A percentile compares a stretch with the other conserved stretches of the same genome.
These are phyloP conservation scores for Microctonus brassicae DNA, from an alignment of 2,888 invertebrate species.

Conservation along the genomic window DNA sequence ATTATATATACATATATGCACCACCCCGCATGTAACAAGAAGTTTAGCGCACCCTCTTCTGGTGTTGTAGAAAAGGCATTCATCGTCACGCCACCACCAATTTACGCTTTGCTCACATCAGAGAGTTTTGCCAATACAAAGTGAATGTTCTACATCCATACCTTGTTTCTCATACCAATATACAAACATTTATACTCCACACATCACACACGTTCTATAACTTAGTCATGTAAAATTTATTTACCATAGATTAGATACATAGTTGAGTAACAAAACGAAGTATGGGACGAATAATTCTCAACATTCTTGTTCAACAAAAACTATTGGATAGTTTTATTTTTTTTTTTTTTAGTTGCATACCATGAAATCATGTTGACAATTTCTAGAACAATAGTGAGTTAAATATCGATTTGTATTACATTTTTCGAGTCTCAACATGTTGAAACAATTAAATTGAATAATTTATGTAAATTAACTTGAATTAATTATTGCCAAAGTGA, in stretches of 20 bases:
- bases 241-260: not conserved
- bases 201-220: too few species aligned
- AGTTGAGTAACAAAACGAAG: not conserved
- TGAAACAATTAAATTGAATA: too few species aligned
- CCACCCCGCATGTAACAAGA: constrained; percentile 13
- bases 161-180: too few species aligned
- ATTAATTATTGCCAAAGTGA: too few species aligned
- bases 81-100: constrained; percentile 15
- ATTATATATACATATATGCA: too few species aligned
- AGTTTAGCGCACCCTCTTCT: constrained; percentile 12
- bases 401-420: too few species aligned
- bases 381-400: too few species aligned
- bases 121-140: not conserved
- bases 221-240: not conserved
- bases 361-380: not conserved
- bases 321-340: not conserved
- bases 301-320: not conserved
- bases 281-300: not conserved
- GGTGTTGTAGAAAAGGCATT: not conserved
- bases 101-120: not conserved
- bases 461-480: too few species aligned
- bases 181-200: too few species aligned
- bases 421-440: too few species aligned
- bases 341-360: not conserved
- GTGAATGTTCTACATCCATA: not conserved